Percentiles rank a stretch among this genome's conserved stretches.
Evolutionary conservation across 2,888 invertebrate species (phyloP).

Genomic region (Caenorhabditis wallacei): DNA sequence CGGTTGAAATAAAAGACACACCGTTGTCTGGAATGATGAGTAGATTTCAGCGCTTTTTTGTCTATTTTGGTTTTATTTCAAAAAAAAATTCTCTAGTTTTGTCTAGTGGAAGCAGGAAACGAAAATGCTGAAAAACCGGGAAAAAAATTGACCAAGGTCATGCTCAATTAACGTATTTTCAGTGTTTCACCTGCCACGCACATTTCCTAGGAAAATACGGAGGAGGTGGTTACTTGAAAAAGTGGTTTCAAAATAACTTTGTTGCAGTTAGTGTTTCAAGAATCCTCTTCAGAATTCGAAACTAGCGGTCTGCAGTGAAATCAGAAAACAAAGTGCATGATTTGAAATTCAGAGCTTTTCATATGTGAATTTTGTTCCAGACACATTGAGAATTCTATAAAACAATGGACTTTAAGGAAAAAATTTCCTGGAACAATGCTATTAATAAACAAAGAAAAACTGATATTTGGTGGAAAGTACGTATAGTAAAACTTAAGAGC

Average conservation of each 20-base stretch:
- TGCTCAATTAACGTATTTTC: constrained; percentile 41
- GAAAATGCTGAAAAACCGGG: constrained; percentile 2
- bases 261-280: constrained; percentile 14
- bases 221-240: constrained; percentile 28
- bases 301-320: constrained; percentile 38
- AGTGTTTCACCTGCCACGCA: constrained; percentile 23
- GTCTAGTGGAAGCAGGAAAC: background rate
- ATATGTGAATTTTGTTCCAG: background rate
- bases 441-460: background rate
- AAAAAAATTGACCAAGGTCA: constrained; percentile 15
- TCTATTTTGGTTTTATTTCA: constrained; percentile 1
- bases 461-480: constrained; percentile 20
- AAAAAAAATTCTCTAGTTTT: background rate
- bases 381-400: background rate
- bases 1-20: constrained; percentile 36
- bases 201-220: constrained; percentile 17
- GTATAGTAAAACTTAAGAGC: constrained; percentile 15
- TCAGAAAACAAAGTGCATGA: constrained; percentile 32
- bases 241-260: constrained; percentile 39
- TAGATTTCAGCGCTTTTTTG: background rate
- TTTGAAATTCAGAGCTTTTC: background rate
- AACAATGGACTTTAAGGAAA: too few species aligned
- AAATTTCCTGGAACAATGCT: too few species aligned
- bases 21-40: constrained; percentile 15
- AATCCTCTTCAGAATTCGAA: constrained; percentile 41